phyloP scores from a whole-genome alignment of 2,797 vertebrate genomes.

The Enteromius afrohamiltoni region DNA sequence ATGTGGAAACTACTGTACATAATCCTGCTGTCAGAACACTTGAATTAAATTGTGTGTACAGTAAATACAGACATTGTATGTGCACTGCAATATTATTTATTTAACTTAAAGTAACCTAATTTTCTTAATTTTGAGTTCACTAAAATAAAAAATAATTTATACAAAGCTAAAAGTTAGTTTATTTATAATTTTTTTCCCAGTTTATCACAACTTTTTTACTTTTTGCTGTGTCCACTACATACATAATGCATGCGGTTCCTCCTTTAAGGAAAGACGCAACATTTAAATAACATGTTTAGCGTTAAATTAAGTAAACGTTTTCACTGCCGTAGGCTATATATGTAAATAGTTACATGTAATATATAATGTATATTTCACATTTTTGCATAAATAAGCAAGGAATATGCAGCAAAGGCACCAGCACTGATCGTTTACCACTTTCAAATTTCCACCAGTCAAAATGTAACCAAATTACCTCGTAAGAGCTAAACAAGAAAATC shows the following conservation, averaged over 20 bases:
- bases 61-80: neutral
- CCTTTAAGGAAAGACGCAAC: neutral
- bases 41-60: neutral
- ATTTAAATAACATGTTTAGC: neutral
- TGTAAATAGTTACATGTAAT: neutral
- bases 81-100: neutral
- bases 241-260: neutral
- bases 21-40: neutral
- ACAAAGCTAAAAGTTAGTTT: neutral
- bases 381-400: neutral
- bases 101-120: neutral
- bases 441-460: neutral
- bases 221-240: too few species aligned
- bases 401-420: neutral
- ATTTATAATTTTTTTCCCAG: neutral
- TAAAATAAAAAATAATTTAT: neutral
- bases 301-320: neutral
- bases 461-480: conserved; percentile 9
- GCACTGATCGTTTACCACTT: neutral
- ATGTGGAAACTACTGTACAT: neutral
- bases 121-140: neutral
- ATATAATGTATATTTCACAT: neutral
- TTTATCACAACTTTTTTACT: too few species aligned
- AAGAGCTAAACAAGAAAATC: neutral
- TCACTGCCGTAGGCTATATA: neutral